A percentile compares a stretch with the other conserved stretches of the same genome.
Evolutionary conservation across 2,113 vertebrate genomes (phyloP).

Genomic region (Rhombomys opimus): DNA sequence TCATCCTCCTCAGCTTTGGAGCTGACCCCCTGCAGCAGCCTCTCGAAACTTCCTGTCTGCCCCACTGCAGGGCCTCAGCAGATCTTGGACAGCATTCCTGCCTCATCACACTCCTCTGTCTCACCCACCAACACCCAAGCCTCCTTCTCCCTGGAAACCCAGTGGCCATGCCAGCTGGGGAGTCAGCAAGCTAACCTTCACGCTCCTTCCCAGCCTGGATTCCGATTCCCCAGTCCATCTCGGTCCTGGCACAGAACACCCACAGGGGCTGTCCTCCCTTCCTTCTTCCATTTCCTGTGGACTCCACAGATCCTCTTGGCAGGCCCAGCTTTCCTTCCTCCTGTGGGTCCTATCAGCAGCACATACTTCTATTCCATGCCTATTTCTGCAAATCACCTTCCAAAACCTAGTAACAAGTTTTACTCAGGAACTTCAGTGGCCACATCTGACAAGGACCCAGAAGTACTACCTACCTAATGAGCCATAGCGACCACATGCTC

Average conservation of each 20-base stretch:
- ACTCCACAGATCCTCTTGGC: neutral
- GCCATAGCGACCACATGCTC: neutral
- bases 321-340: neutral
- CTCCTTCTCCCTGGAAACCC: neutral
- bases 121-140: neutral
- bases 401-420: neutral
- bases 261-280: neutral
- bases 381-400: neutral
- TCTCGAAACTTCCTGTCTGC: neutral
- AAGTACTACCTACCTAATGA: neutral
- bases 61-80: neutral
- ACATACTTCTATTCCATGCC: neutral
- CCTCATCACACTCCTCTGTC: neutral
- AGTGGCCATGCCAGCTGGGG: neutral
- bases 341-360: neutral
- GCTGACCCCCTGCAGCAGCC: neutral
- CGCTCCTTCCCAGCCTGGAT: neutral
- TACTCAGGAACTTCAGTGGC: neutral
- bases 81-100: neutral
- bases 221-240: neutral
- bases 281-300: neutral
- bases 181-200: neutral
- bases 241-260: too few relatives aligned
- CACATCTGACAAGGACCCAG: neutral
- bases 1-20: neutral